Evolutionary conservation across 35 echinoderm and acorn worm species (phyloP).

Genomic region (Stichopus chloronotus): DNA sequence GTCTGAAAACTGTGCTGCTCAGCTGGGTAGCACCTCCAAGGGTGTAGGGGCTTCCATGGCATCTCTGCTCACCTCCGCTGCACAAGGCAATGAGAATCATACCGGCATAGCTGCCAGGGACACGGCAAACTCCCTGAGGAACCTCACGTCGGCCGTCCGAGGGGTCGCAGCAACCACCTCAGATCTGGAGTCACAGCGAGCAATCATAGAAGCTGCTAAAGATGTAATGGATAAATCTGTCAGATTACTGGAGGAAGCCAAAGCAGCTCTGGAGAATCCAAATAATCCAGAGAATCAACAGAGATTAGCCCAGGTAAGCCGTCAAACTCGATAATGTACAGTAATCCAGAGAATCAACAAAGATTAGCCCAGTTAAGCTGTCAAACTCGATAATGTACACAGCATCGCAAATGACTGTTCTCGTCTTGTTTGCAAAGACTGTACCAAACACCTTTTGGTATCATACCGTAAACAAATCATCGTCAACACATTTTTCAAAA

Average conservation of each 20-base stretch:
- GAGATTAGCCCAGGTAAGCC: conserved; percentile 88
- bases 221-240: conserved; percentile 94
- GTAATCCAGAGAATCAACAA: conserved; percentile 82
- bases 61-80: conserved; percentile 90
- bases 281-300: conserved; percentile 86
- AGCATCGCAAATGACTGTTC: background rate
- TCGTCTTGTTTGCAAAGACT: background rate
- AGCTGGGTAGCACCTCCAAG: conserved; percentile 90
- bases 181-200: conserved; percentile 63
- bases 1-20: conserved; percentile 78
- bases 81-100: conserved; percentile 94
- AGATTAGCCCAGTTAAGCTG: conserved; percentile 86
- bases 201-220: conserved; percentile 80
- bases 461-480: too few species aligned
- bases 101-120: conserved; percentile 96
- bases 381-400: background rate
- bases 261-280: conserved; percentile 87
- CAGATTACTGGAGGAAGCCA: conserved; percentile 81
- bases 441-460: too few species aligned
- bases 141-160: conserved; percentile 78
- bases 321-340: too few species aligned
- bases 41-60: conserved; percentile 95
- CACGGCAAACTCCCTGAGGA: conserved; percentile 88
- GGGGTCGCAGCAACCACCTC: conserved; percentile 82
- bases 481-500: too few species aligned